Base-by-base conservation (phyloP, 2,888 invertebrate genomes). In the Stenoptilia bipunctidactyla region DNA sequence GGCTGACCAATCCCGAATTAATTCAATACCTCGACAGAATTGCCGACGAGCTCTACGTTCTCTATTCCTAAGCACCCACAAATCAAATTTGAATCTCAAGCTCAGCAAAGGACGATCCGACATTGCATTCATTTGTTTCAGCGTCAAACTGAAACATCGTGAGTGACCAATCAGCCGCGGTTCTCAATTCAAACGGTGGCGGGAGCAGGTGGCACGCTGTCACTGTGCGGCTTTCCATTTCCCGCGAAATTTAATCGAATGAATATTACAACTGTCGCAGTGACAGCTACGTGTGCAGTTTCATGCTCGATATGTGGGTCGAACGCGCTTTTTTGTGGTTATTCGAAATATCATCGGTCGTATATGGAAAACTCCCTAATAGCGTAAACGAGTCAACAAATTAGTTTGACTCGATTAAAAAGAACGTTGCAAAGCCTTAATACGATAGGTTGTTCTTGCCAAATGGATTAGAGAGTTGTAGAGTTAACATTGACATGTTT, bases 211-310 rank as follows among this genome's bases (percentile, higher is more conserved):
- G 77, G 58, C 61, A 49, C 45, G 66, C 70, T 73, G 72, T 74
- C 77, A 67, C 60, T 66, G 61, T 59, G 61, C 55, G 61, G 61
- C 62, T 66, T 65, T 65, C 73, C 74, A 72, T 76, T 75, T 74
- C 75, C 73, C 75, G 73, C 69, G 51, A 49, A 58, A 49, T 61
- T 65, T 76, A 79, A 77, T 76, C 75, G 71, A 76, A 82, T 82
- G 80, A 79, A 79, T 80, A 80, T 80, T 79, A 79, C 80, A 74
- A 74, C 71, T 62, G 73, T 73, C 74, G 75, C 56, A 54, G 43
- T 67, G 76, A 68, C 73, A 72, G 66, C 65, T 61, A 61, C 30
- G 30, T 30, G 30, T 65, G 72, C 66, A 68, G 66, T 68, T 67
- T 64, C 66, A 61, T 57, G 55, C 58, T 51, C 62, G 58, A 55